Conservation (phyloP, 2,113 vertebrate species). For the Colaptes auratus region DNA sequence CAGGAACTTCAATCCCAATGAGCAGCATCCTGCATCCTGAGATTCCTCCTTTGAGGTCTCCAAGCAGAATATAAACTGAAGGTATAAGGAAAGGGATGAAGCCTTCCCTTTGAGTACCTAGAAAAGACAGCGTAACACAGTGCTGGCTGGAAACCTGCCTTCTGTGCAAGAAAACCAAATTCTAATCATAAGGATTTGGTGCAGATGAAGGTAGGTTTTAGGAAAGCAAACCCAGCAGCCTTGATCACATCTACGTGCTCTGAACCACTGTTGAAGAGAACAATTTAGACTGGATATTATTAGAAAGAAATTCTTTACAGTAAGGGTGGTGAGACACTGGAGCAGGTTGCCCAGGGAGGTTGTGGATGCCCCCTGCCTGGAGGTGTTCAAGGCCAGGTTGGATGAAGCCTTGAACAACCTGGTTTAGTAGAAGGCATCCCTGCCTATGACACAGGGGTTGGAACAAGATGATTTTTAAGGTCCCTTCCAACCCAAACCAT, state of each 20-base stretch:
- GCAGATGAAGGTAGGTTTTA: neutral
- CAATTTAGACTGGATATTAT: neutral
- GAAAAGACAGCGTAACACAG: fast-evolving
- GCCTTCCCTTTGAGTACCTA: neutral
- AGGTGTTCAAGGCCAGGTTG: too few species aligned
- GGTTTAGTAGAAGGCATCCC: too few species aligned
- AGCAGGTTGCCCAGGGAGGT: too few species aligned
- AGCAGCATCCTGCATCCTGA: slow-evolving; percentile 55
- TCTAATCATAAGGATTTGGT: neutral
- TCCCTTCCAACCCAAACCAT: too few species aligned
- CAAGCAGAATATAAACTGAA: neutral
- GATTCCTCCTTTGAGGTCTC: slow-evolving; percentile 48
- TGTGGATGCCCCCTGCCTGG: too few species aligned
- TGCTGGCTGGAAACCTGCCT: neutral
- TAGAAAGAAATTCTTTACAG: too few species aligned
- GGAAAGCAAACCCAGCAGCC: neutral
- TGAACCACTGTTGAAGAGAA: neutral
- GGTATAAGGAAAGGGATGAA: neutral
- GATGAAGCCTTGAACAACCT: too few species aligned
- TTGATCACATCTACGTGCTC: neutral
- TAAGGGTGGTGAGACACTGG: too few species aligned
- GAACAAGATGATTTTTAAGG: too few species aligned
- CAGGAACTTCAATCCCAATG: slow-evolving; percentile 59
- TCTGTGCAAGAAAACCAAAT: neutral
- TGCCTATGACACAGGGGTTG: too few species aligned